Evolutionary conservation across 2,797 vertebrate species (phyloP).

Genomic region (Aulostomus chinensis): DNA sequence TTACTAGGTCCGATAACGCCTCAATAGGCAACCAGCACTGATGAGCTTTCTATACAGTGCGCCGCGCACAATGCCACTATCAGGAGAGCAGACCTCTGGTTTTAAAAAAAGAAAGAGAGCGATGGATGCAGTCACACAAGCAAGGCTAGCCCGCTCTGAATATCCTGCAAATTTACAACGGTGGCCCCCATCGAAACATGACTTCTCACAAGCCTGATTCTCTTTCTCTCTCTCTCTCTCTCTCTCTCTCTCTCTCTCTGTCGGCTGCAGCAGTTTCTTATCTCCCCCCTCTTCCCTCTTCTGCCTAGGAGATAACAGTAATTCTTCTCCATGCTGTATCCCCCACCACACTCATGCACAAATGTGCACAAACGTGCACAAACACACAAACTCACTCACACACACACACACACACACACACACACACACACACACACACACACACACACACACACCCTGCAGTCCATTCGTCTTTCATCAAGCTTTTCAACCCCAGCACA

Average conservation of each 20-base stretch:
- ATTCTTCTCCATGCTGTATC: constrained; percentile 93
- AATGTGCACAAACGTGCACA: constrained; percentile 8
- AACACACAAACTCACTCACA: constrained; percentile 7
- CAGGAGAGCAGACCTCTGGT: constrained; percentile 88
- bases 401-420: constrained; percentile 14
- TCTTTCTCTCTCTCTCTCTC: constrained; percentile 72
- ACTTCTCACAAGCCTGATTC: constrained; percentile 65
- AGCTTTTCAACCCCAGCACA: constrained; percentile 45
- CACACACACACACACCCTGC: constrained; percentile 49
- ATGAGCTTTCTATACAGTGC: constrained; percentile 98
- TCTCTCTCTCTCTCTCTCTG: constrained; percentile 76
- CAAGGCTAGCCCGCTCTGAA: constrained; percentile 86
- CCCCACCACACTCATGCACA: constrained; percentile 24
- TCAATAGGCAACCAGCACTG: constrained; percentile 93
- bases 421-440: constrained; percentile 6
- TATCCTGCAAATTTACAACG: constrained; percentile 96
- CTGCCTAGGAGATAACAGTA: constrained; percentile 97
- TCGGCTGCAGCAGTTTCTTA: constrained; percentile 91
- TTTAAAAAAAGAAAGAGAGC: constrained; percentile 45
- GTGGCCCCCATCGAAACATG: constrained; percentile 81
- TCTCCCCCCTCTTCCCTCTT: constrained; percentile 92
- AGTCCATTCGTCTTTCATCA: constrained; percentile 57
- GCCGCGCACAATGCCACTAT: constrained; percentile 94
- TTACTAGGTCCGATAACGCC: constrained; percentile 92
- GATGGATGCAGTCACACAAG: constrained; percentile 63